Conservation (phyloP, 2,113 vertebrate genomes). For the Callipepla squamata region DNA sequence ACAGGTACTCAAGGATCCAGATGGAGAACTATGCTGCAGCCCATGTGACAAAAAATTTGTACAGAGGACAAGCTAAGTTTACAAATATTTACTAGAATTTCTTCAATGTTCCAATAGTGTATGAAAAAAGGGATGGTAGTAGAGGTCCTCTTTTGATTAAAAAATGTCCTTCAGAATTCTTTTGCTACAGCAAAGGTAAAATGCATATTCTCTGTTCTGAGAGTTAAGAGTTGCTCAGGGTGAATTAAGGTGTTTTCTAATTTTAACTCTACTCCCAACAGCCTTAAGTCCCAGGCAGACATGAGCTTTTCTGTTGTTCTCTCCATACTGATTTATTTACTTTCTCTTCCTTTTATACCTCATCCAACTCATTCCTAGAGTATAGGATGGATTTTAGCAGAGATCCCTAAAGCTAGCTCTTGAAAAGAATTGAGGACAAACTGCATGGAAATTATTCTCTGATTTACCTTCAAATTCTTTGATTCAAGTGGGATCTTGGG, state of each 20-base stretch:
- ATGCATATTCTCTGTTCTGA: rapidly evolving
- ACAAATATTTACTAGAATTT: neutral
- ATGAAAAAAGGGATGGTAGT: neutral
- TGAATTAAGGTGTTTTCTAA: neutral
- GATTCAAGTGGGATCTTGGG: neutral
- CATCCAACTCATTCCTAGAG: neutral
- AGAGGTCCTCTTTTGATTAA: neutral
- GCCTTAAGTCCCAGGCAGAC: neutral
- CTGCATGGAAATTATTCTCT: neutral
- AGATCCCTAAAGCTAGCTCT: neutral
- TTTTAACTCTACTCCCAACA: neutral
- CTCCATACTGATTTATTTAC: neutral
- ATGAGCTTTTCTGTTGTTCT: neutral
- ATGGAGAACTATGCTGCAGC: neutral
- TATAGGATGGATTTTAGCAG: rapidly evolving
- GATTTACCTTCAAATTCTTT: neutral
- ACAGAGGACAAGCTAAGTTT: neutral
- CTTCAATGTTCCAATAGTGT: neutral
- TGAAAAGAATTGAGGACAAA: neutral
- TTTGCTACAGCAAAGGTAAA: neutral
- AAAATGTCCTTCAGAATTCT: neutral
- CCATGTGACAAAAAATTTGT: neutral
- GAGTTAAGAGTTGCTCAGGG: neutral
- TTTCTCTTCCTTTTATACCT: neutral
- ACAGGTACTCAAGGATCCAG: neutral